Conservation (phyloP, 2,888 invertebrate species). For the Sphaerophoria rueppellii region DNA sequence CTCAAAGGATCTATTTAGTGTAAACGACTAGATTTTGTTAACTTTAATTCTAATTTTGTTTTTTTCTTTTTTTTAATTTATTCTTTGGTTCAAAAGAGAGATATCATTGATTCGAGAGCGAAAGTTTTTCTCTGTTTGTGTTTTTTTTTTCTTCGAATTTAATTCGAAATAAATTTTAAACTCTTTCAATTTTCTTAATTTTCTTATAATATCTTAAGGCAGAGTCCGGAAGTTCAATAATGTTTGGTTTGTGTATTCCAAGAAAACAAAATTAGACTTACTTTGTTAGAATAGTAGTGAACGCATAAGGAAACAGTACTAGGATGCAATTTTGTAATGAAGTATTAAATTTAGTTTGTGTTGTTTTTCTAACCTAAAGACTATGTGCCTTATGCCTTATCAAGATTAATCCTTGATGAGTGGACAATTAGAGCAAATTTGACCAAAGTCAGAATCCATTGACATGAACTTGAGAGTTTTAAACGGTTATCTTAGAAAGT, state of each 20-base stretch:
- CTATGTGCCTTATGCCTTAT: neutral
- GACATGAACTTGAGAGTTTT: too few relatives aligned
- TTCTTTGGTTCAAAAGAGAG: slow-evolving; percentile 61
- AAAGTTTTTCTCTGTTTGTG: slow-evolving; percentile 36
- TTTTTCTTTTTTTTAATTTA: neutral
- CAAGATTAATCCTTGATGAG: too few relatives aligned
- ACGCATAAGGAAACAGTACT: slow-evolving; percentile 57
- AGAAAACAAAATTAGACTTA: slow-evolving; percentile 20
- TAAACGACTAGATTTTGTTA: slow-evolving; percentile 60
- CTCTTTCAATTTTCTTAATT: slow-evolving; percentile 21
- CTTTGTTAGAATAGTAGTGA: slow-evolving; percentile 34
- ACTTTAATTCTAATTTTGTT: slow-evolving; percentile 37
- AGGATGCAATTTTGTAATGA: slow-evolving; percentile 63
- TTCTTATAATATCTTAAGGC: slow-evolving; percentile 65
- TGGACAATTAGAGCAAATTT: too few relatives aligned
- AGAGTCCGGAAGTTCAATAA: slow-evolving; percentile 72
- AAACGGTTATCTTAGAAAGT: too few relatives aligned
- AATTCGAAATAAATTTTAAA: slow-evolving; percentile 46
- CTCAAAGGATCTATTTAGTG: slow-evolving; percentile 38
- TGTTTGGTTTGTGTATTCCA: slow-evolving; percentile 27
- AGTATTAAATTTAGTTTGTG: slow-evolving; percentile 25
- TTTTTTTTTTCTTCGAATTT: slow-evolving; percentile 29
- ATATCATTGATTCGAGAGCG: slow-evolving; percentile 24
- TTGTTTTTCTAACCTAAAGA: neutral
- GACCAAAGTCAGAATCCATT: too few relatives aligned